Percentiles rank a stretch among this genome's conserved stretches.
phyloP scores from a whole-genome alignment of 1,140 invertebrate genomes.

The Parapsyche elsis region DNA sequence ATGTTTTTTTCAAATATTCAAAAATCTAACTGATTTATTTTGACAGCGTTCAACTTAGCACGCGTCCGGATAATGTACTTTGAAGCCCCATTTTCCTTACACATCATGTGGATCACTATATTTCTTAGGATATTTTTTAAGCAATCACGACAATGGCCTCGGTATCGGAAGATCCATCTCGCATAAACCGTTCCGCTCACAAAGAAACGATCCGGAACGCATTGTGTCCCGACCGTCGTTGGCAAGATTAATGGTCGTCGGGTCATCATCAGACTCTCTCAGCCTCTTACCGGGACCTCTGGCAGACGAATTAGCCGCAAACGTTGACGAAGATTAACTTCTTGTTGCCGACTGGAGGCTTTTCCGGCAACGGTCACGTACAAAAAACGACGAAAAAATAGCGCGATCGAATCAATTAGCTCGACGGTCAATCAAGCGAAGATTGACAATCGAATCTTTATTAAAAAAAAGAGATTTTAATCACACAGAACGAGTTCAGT shows the following conservation, averaged over 20 bases:
- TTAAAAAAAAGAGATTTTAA: too few species aligned
- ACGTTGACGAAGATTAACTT: constrained; percentile 38
- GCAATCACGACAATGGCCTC: constrained; percentile 14
- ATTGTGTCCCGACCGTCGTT: constrained; percentile 44
- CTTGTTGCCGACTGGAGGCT: background rate
- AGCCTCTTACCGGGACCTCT: background rate
- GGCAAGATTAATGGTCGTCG: constrained; percentile 49
- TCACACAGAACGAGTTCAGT: too few species aligned
- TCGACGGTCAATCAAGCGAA: constrained; percentile 1
- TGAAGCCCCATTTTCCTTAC: too few species aligned
- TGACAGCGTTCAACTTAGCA: too few species aligned
- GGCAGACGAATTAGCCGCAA: constrained; percentile 28
- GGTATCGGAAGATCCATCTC: constrained; percentile 3
- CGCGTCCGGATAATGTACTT: too few species aligned
- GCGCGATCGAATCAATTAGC: background rate
- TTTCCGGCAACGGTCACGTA: background rate
- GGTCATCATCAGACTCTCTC: constrained; percentile 49
- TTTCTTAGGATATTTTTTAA: background rate
- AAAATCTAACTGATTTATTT: too few species aligned
- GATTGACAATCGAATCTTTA: background rate
- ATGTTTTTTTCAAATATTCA: too few species aligned
- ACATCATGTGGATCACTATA: too few species aligned
- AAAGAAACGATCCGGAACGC: constrained; percentile 52
- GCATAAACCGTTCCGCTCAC: constrained; percentile 48
- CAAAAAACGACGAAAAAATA: background rate